phyloP scores from a whole-genome alignment of 2,797 vertebrate genomes.

The Coranthus polyacanthus region DNA sequence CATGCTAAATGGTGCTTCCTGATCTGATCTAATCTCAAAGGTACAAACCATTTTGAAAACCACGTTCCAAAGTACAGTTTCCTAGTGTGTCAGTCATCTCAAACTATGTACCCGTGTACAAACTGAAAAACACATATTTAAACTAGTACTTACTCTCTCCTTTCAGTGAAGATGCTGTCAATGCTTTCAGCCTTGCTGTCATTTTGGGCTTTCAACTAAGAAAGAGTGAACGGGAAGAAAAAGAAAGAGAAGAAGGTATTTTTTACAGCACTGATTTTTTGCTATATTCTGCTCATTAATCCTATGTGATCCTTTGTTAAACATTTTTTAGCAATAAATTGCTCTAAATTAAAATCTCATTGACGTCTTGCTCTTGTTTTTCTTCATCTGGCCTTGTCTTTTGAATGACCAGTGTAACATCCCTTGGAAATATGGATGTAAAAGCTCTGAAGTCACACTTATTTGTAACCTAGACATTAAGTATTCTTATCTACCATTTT shows the following conservation, averaged over 20 bases:
- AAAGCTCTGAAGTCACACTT: too few species aligned
- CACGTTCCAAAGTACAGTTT: neutral
- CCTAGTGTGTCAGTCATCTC: neutral
- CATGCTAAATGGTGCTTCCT: too few species aligned
- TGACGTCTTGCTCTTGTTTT: too few species aligned
- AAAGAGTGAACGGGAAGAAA: neutral
- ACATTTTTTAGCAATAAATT: too few species aligned
- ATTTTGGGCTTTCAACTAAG: slow-evolving; percentile 93
- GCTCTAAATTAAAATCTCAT: too few species aligned
- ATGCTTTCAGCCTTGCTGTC: slow-evolving; percentile 91
- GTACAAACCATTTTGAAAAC: too few species aligned
- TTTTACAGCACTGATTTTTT: neutral
- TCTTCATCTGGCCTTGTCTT: too few species aligned
- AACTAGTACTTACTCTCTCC: slow-evolving; percentile 90
- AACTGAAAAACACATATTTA: neutral
- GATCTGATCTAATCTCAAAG: neutral
- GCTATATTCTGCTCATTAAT: neutral
- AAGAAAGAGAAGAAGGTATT: neutral
- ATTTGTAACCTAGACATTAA: too few species aligned
- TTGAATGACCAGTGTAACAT: too few species aligned
- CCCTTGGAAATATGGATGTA: too few species aligned
- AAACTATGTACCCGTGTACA: neutral
- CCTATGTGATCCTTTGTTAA: too few species aligned
- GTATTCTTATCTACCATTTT: too few species aligned
- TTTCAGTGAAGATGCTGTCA: slow-evolving; percentile 94